Conservation (phyloP, 2,797 vertebrate species). For the Momotus momota region DNA sequence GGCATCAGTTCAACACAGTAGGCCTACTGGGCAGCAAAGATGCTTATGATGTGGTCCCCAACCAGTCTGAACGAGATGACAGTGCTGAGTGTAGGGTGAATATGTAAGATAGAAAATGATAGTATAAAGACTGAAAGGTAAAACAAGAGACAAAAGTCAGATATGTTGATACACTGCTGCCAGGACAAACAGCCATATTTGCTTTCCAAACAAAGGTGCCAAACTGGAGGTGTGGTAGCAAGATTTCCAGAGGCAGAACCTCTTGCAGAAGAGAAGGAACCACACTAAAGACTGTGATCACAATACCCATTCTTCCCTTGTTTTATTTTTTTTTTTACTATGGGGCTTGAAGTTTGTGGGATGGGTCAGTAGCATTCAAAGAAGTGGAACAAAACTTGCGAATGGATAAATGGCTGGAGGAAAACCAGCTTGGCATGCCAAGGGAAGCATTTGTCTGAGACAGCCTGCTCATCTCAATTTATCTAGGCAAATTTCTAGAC, state of each 20-base stretch:
- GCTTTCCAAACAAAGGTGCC: neutral
- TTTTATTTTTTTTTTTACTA: neutral
- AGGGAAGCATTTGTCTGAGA: neutral
- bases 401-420: neutral
- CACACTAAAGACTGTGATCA: neutral
- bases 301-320: neutral
- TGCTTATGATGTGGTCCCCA: neutral
- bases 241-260: neutral
- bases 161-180: accelerated
- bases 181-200: neutral
- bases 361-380: neutral
- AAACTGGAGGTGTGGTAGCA: neutral
- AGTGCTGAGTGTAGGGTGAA: neutral
- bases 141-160: neutral
- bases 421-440: neutral
- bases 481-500: slow-evolving; percentile 46
- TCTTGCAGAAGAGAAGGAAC: neutral
- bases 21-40: neutral
- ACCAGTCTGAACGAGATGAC: neutral
- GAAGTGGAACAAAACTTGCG: neutral
- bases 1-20: neutral
- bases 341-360: neutral
- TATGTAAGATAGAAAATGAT: neutral
- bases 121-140: neutral
- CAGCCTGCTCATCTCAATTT: slow-evolving; percentile 45